Evolutionary conservation across 2,113 vertebrate genomes (phyloP), one percentile per base, ranked within the genome.

Genomic region (Accipiter cooperii): DNA sequence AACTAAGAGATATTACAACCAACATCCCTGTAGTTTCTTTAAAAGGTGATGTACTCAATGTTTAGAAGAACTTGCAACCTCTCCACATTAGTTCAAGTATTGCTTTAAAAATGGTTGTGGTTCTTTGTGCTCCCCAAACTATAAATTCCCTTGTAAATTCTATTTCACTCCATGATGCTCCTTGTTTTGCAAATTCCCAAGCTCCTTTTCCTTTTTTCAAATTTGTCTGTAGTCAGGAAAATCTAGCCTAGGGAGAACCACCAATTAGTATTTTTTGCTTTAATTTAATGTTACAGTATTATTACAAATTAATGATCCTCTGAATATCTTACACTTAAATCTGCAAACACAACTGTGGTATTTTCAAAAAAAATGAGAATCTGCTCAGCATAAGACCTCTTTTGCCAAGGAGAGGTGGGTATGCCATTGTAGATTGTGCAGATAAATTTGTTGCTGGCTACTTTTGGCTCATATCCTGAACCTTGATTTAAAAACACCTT

Each of bases 81-180:
- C 70, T 88, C 94, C 52, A 91, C 60, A 47, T 64, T 90, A 66
- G 80, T 94, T 97, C 66, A 95, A 92, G 64, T 89, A 88, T 54
- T 95, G 73, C 57, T 90, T 90, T 87, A 79, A 93, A 95, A 93
- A 52, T 69, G 51, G 60, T 15, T 74, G 58, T 91, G 84, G 65
- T 73, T 95, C 54, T 75, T 68, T 79, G 36, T 87, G 51, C 60
- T 95, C 66, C 91, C 90, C 74, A 75, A 84, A 84, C 69, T 74
- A 22, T 78, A 61, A 95, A 95, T 96, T 96, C 94, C 91, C 91
- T 97, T 97, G 96, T 97, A 97, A 97, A 95, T 96, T 90, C 95
- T 96, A 66, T 94, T 57, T 96, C 94, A 90, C 91, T 95, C 74
- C 97, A 96, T 93, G 61, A 60, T 86, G 84, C 74, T 95, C 86